Percentiles rank a stretch among this genome's conserved stretches.
Evolutionary conservation across 1,140 invertebrate genomes (phyloP).

Genomic region (Tetraneura akinire): DNA sequence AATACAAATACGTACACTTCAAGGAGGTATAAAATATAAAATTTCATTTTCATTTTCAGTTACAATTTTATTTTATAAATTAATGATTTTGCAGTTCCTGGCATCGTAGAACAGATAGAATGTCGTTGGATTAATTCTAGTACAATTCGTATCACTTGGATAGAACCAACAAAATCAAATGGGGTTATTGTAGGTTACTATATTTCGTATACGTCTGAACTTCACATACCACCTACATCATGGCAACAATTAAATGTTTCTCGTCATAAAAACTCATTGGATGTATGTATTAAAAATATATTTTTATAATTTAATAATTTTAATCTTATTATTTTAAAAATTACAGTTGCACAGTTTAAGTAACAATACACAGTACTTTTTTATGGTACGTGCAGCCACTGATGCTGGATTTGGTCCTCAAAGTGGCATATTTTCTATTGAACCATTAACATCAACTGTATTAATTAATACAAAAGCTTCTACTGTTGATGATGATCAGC

Average conservation of each 20-base stretch:
- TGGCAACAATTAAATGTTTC: conserved; percentile 60
- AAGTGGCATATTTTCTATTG: conserved; percentile 53
- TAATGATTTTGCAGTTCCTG: conserved; percentile 60
- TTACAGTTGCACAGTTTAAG: conserved; percentile 59
- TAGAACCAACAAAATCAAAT: conserved; percentile 61
- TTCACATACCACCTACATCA: conserved; percentile 56
- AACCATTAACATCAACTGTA: not conserved
- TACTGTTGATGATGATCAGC: conserved; percentile 53
- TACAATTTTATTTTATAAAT: conserved; percentile 54
- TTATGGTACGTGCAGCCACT: conserved; percentile 63
- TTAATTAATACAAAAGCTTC: conserved; percentile 23
- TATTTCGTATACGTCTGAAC: conserved; percentile 60
- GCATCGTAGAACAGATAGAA: conserved; percentile 61
- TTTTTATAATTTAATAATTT: not conserved
- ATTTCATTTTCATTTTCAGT: not conserved
- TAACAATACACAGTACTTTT: conserved; percentile 61
- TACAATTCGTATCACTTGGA: conserved; percentile 62
- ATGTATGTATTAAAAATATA: conserved; percentile 53
- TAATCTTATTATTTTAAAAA: not conserved
- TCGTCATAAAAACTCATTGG: conserved; percentile 58
- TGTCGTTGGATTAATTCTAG: conserved; percentile 61
- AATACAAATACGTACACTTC: conserved; percentile 63
- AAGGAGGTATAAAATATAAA: conserved; percentile 59
- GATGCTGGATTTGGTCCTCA: conserved; percentile 62
- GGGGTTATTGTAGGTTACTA: conserved; percentile 61